Base-by-base conservation (phyloP, 2,888 invertebrate species). In the Stenolophus ochropezus region DNA sequence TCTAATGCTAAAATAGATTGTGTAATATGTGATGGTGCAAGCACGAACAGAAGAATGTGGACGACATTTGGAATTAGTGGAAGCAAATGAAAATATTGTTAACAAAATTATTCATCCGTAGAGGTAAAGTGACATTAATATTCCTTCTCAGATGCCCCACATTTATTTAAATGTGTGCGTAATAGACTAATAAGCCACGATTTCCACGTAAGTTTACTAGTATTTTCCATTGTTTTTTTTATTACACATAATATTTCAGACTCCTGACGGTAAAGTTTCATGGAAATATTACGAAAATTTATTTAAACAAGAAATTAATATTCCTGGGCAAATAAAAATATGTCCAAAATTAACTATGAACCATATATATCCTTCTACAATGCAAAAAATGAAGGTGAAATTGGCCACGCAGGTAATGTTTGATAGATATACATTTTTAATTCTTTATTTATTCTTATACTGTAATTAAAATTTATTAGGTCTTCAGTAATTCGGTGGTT, bases 81-180 rank as follows among this genome's bases (percentile, higher is more conserved):
- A n/a, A 33, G 33, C 4, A 33, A 5, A 5, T 4, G 33, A 33
- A 33, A 33, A 33, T 33, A 33, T 8, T 5, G 33, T 33, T 4
- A 33, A 33, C 33, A 33, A 33, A 8, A 33, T 33, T 33, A 33
- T 33, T 33, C 33, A 33, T 33, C 8, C 33, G 33, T n/a, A n/a
- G n/a, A n/a, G n/a, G n/a, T n/a, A n/a, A n/a, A n/a, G n/a, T n/a
- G n/a, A n/a, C n/a, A n/a, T n/a, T n/a, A n/a, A n/a, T n/a, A n/a
- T 65, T 82, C 82, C 5, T 84, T 85, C 74, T 85, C 85, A 0
- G 84, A 85, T 82, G 81, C 83, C 3, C 83, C 85, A 5, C 85
- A 85, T 56, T 74, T 85, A 2, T 71, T 85, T 1, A 85, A 85
- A 82, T 84, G 83, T 25, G 82, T 85, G 33, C 77, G 84, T 47